A percentile compares a stretch with the other conserved stretches of the same genome.
Evolutionary conservation across 1,140 invertebrate species (phyloP).

Genomic region (Carposina sasakii): DNA sequence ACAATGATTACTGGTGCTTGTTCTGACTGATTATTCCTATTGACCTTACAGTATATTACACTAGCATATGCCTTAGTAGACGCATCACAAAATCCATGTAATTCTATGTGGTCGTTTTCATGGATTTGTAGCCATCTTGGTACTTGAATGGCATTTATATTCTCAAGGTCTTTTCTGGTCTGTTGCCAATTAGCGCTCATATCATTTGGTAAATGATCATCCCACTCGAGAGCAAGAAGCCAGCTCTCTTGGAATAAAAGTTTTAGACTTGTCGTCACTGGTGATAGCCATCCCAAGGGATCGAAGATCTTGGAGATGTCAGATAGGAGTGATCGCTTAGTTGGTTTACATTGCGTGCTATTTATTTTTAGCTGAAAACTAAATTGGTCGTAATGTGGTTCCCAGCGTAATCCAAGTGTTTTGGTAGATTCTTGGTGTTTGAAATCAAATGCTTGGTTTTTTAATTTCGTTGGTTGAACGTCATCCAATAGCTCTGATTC

Average conservation of each 20-base stretch:
- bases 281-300: slow-evolving; percentile 44
- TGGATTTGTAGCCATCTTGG: slow-evolving; percentile 10
- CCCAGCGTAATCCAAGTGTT: slow-evolving; percentile 36
- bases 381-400: slow-evolving; percentile 23
- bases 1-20: slow-evolving; percentile 24
- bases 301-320: slow-evolving; percentile 41
- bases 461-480: neutral
- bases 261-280: slow-evolving; percentile 44
- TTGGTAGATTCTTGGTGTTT: slow-evolving; percentile 24
- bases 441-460: slow-evolving; percentile 10
- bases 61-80: slow-evolving; percentile 21
- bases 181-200: slow-evolving; percentile 24
- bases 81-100: slow-evolving; percentile 21
- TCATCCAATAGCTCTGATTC: slow-evolving; percentile 9
- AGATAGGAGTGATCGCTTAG: slow-evolving; percentile 30
- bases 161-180: slow-evolving; percentile 2
- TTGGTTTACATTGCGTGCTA: neutral
- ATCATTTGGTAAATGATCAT: slow-evolving; percentile 34
- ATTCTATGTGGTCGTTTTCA: slow-evolving; percentile 13
- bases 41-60: slow-evolving; percentile 22
- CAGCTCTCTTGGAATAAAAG: slow-evolving; percentile 49
- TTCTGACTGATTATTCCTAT: no score
- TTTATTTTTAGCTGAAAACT: slow-evolving; percentile 10
- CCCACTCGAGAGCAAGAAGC: slow-evolving; percentile 39
- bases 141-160: slow-evolving; percentile 9